Percentiles rank a stretch among this genome's conserved stretches.
Conservation (phyloP, 2,797 vertebrate species). For the Acropternis orthonyx region DNA sequence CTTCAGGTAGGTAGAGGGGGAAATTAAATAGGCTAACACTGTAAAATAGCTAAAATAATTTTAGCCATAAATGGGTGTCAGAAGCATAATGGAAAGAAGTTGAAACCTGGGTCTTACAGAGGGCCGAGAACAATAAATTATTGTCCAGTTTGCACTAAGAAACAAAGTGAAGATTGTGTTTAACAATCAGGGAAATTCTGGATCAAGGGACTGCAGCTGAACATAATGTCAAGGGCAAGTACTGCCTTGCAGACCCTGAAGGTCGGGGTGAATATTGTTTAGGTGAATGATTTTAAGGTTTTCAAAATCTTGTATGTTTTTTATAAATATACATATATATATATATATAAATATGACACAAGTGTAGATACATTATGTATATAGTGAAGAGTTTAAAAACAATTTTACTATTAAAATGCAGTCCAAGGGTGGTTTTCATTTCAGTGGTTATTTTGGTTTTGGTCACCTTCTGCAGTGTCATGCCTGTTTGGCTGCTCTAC, state of each 20-base stretch:
- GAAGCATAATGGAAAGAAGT: not conserved
- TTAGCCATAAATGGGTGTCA: conserved; percentile 63
- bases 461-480: conserved; percentile 44
- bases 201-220: not conserved
- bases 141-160: conserved; percentile 55
- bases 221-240: not conserved
- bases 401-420: conserved; percentile 54
- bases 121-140: conserved; percentile 43
- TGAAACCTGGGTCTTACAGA: conserved; percentile 16
- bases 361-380: conserved; percentile 72
- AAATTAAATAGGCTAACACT: conserved; percentile 46
- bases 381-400: conserved; percentile 67
- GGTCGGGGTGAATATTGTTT: conserved; percentile 39
- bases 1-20: conserved; percentile 20
- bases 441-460: conserved; percentile 21
- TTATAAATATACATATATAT: conserved; percentile 37
- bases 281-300: conserved; percentile 72
- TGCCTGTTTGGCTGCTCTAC: conserved; percentile 66
- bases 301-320: conserved; percentile 66
- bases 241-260: conserved; percentile 33
- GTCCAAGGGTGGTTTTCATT: conserved; percentile 39
- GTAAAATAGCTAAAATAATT: conserved; percentile 63
- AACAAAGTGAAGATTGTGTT: not conserved
- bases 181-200: conserved; percentile 29
- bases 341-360: conserved; percentile 55